Evolutionary conservation across 2,797 vertebrate species (phyloP), one percentile per base, ranked within the genome.

Genomic region (Glossophaga mutica): DNA sequence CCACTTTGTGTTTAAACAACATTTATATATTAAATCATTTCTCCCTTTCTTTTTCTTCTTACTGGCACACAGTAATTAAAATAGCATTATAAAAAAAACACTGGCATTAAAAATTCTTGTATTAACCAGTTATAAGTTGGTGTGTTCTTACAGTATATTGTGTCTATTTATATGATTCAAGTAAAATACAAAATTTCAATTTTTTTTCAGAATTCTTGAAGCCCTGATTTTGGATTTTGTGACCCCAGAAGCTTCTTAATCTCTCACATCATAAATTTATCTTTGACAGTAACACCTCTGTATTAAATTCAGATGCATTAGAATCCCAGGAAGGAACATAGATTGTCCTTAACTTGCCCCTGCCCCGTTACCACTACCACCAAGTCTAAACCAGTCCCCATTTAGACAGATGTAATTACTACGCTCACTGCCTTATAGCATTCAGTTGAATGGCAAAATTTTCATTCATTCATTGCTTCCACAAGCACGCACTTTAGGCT

Each of bases 21-120:
- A 42, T 39, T 79, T 37, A 32, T 39, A 6, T 39, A 71, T 95
- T 87, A 85, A 91, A 94, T 78, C 21, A 67, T 46, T 90, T 92
- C 12, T 81, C 22, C 9, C 29, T 65, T 91, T 94, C 3, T 62
- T 84, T 88, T 34, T 44, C 21, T 83, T 90, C 83, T 76, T 10
- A 73, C 87, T 92, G 86, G 14, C 22, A 46, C 32, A 52, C 11
- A 62, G 34, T 90, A 90, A 78, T 79, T 95, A 76, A 91, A 92
- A 78, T 29, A 65, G 16, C 1, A 29, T 81, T 65, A 62, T 50
- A 39, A 76, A 67, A 81, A 87, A 94, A 68, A 50, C 29, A 62
- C 12, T 32, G 39, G 48, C 29, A 71, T 15, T 84, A 52, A 87
- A 91, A 78, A 39, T 46, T 52, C 2, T 71, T 57, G 6, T 19